A percentile compares a stretch with the other conserved stretches of the same genome.
These are phyloP conservation scores for Fundulus diaphanus DNA, from an alignment of 2,797 vertebrate genomes.

Conservation along the genomic window DNA sequence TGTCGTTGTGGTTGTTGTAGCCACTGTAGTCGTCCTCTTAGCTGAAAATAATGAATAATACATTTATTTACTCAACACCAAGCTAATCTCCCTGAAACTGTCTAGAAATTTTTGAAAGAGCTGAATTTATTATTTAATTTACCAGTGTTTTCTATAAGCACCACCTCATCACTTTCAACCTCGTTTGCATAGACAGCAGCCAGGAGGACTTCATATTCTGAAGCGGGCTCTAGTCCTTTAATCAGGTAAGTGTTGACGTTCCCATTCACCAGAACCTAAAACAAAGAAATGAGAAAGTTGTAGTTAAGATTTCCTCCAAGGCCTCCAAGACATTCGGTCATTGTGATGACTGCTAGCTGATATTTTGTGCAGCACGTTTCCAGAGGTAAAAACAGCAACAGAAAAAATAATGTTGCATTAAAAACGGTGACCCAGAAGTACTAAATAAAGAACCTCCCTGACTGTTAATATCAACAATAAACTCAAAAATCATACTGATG, in stretches of 20 bases:
- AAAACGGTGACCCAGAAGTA: background rate
- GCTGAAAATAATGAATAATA: slow-evolving; percentile 53
- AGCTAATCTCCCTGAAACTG: background rate
- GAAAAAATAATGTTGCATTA: background rate
- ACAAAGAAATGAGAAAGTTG: background rate
- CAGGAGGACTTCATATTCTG: slow-evolving; percentile 90
- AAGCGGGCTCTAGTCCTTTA: slow-evolving; percentile 79
- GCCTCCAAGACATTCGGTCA: no score
- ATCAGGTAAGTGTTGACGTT: slow-evolving; percentile 83
- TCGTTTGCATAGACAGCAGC: slow-evolving; percentile 87
- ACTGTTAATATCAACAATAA: background rate
- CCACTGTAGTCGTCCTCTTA: slow-evolving; percentile 64
- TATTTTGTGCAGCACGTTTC: background rate
- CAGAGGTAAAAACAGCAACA: background rate
- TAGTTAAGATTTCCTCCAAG: no score
- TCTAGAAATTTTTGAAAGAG: background rate
- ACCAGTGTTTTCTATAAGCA: slow-evolving; percentile 87
- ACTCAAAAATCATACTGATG: background rate
- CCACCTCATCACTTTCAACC: slow-evolving; percentile 86
- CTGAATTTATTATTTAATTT: slow-evolving; percentile 6
- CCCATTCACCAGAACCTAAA: slow-evolving; percentile 85
- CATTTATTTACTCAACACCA: background rate
- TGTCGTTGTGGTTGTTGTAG: slow-evolving; percentile 63
- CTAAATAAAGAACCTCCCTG: background rate
- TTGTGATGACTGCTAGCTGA: background rate